Conservation (phyloP, 2,888 invertebrate species). For the Dynastes maya region DNA sequence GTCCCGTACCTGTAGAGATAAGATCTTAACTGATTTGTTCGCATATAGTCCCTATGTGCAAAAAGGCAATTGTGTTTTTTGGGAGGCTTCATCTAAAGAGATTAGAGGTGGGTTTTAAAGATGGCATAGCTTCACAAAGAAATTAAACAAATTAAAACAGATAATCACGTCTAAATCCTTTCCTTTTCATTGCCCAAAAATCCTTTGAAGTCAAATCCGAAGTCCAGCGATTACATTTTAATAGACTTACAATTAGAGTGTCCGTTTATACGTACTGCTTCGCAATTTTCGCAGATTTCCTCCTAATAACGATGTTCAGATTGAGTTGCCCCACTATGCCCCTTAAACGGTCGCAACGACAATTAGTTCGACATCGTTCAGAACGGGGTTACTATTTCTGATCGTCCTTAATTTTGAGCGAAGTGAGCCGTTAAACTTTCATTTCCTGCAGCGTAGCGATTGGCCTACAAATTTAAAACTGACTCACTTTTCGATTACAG, state of each 20-base stretch:
- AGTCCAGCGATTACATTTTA: neutral
- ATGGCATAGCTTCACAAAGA: too few relatives aligned
- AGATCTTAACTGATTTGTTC: too few relatives aligned
- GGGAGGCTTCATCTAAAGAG: too few relatives aligned
- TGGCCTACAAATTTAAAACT: constrained; percentile 18
- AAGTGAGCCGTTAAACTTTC: constrained; percentile 22
- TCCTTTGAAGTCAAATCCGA: too few relatives aligned
- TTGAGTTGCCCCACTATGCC: constrained; percentile 17
- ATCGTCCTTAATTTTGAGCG: constrained; percentile 13
- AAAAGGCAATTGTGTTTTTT: too few relatives aligned
- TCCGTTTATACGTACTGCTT: neutral
- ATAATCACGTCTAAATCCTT: too few relatives aligned
- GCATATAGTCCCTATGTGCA: too few relatives aligned
- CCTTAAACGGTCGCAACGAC: neutral
- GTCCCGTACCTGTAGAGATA: too few relatives aligned
- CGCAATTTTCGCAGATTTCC: constrained; percentile 32
- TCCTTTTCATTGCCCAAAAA: too few relatives aligned
- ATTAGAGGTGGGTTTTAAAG: too few relatives aligned
- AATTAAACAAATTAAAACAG: too few relatives aligned
- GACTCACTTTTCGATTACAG: constrained; percentile 1
- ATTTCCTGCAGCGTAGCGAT: constrained; percentile 22
- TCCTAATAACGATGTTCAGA: constrained; percentile 30
- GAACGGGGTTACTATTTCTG: neutral
- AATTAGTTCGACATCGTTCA: neutral
- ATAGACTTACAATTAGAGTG: constrained; percentile 9